Base-by-base conservation (phyloP, 1,140 invertebrate species). In the Drosophila tristis region DNA sequence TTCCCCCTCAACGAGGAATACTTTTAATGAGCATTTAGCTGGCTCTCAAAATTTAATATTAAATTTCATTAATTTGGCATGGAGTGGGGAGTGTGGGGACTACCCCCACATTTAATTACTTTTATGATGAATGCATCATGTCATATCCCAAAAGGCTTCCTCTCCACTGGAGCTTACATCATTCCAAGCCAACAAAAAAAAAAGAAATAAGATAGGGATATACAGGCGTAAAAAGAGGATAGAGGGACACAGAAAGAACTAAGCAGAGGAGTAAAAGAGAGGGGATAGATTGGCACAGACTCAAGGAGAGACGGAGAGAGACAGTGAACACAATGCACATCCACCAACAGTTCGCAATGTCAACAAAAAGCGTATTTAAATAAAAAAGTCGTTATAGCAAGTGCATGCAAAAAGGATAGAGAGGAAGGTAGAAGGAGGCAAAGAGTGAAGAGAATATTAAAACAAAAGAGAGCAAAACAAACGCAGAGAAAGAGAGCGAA, bases 351-450 rank as follows among this genome's bases (percentile, higher is more conserved):
- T 72, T 71, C 78, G 84, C 84, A 89, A 82, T 87, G 82, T 87
- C 82, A 87, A 89, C 84, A 89, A 89, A 89, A 39, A 39, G 4
- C 75, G 82, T 89, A 87, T 87, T 87, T 87, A 87, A 87, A 87
- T 89, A 87, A 82, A 87, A 85, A 89, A 79, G 84, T 87, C 82
- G 78, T 87, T 87, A 87, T 76, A 75, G 68, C 82, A 87, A 87
- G 84, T 87, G 82, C 58, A 74, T 75, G 78, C 58, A 60, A 72
- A 75, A 65, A 55, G 61, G 50, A 42, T 16, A 58, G 49, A 11
- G 51, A 62, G 39, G 42, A 65, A 49, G 57, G 26, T 15, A 62
- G 35, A 55, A 48, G 47, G 45, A 15, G 31, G n/a, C 23, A 60
- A 45, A 61, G 49, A 56, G 20, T 2, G 4, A 5, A 39, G 11